phyloP scores from a whole-genome alignment of 1,140 invertebrate genomes.

The Drosophila navojoa region DNA sequence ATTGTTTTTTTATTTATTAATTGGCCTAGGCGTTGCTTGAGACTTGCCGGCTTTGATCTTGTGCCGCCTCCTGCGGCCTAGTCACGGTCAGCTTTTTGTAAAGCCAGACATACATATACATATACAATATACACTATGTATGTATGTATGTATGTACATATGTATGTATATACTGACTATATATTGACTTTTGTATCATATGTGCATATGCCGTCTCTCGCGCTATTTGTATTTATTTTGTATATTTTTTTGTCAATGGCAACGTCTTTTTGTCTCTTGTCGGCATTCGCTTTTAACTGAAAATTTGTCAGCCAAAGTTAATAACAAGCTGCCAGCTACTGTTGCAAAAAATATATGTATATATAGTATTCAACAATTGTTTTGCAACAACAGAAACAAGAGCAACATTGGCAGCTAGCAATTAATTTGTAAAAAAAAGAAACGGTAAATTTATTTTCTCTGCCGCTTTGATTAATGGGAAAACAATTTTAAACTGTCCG shows the following conservation, averaged over 20 bases:
- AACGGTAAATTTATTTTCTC: conserved; percentile 63
- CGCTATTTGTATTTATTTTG: conserved; percentile 59
- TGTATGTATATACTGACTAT: conserved; percentile 45
- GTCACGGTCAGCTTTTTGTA: conserved; percentile 67
- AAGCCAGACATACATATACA: conserved; percentile 32
- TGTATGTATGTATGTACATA: conserved; percentile 21
- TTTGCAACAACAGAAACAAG: conserved; percentile 38
- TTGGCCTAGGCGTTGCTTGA: conserved; percentile 51
- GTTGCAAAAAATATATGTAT: conserved; percentile 23
- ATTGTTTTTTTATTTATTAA: conserved; percentile 70
- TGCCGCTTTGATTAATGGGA: conserved; percentile 72
- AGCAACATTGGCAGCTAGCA: conserved; percentile 19
- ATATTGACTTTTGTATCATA: conserved; percentile 41
- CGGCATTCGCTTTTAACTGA: conserved; percentile 40
- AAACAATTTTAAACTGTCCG: conserved; percentile 55
- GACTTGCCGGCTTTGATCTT: conserved; percentile 61
- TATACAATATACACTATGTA: conserved; percentile 7
- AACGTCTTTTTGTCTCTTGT: conserved; percentile 21
- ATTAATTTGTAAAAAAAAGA: conserved; percentile 43
- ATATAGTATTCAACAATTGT: conserved; percentile 74
- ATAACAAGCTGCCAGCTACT: conserved; percentile 59
- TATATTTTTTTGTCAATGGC: conserved; percentile 51
- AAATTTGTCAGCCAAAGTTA: conserved; percentile 71
- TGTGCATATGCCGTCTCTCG: conserved; percentile 31
- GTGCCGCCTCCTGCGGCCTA: conserved; percentile 43